These are phyloP conservation scores for Phenganax marumi DNA, from an alignment of 92 coral and sea anemone genomes.

Conservation along the genomic window DNA sequence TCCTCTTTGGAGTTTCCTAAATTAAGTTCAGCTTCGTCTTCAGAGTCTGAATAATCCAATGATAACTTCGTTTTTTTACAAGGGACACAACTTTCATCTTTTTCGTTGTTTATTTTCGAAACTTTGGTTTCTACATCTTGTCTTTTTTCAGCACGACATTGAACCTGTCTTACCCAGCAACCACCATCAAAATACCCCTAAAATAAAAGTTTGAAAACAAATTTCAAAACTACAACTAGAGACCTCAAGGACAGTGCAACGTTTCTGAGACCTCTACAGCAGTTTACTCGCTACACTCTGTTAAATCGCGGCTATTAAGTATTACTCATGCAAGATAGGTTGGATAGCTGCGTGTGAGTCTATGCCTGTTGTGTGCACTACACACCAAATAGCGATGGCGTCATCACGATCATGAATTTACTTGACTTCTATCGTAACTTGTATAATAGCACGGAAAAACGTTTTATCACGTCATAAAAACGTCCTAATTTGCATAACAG, in stretches of 20 bases:
- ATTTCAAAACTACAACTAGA: background rate
- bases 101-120: conserved; percentile 27
- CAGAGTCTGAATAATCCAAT: conserved; percentile 66
- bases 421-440: background rate
- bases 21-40: conserved; percentile 58
- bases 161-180: conserved; percentile 90
- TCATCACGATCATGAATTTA: no score
- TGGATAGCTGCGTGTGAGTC: no score
- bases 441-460: no score
- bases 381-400: no score
- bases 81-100: conserved; percentile 31
- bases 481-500: background rate
- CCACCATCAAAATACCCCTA: conserved; percentile 88
- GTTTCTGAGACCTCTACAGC: no score
- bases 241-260: no score
- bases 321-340: no score
- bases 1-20: background rate
- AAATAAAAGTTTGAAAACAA: background rate
- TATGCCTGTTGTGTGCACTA: no score
- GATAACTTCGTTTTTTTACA: conserved; percentile 38
- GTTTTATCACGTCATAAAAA: no score
- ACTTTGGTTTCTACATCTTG: conserved; percentile 8
- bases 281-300: no score
- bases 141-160: conserved; percentile 4
- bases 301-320: no score